Percentiles rank a stretch among this genome's conserved stretches.
Evolutionary conservation across 1,140 invertebrate genomes (phyloP).

Genomic region (Aphelenchoides fujianensis): DNA sequence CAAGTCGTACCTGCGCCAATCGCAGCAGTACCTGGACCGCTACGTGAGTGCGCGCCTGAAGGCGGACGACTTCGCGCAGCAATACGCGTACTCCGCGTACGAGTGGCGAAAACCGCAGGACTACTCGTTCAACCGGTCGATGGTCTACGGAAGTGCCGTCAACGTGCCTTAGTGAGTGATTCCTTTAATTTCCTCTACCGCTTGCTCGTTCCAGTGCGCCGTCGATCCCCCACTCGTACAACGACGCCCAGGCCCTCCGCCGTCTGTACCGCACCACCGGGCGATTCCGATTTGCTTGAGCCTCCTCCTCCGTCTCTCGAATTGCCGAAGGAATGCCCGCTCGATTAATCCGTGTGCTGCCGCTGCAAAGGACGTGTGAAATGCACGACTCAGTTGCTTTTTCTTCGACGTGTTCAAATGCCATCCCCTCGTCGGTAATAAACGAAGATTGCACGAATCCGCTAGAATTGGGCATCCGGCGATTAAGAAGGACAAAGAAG

Average conservation of each 20-base stretch:
- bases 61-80: conserved; percentile 60
- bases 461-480: no score
- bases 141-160: conserved; percentile 48
- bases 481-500: no score
- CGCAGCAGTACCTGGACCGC: conserved; percentile 57
- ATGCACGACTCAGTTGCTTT: no score
- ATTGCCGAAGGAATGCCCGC: no score
- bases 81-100: conserved; percentile 55
- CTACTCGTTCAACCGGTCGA: conserved; percentile 60
- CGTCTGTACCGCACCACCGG: conserved; percentile 59
- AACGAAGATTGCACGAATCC: no score
- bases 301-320: no score
- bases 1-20: conserved; percentile 56
- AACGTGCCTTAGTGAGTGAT: neutral
- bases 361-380: no score
- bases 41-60: conserved; percentile 56
- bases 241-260: conserved; percentile 51
- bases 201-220: conserved; percentile 54
- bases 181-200: conserved; percentile 15
- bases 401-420: no score
- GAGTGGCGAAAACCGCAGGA: conserved; percentile 62
- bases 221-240: conserved; percentile 57
- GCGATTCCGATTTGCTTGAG: conserved; percentile 55
- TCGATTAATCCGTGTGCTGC: no score
- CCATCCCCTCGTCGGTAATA: no score